phyloP scores from a whole-genome alignment of 2,888 invertebrate species.

The Eupithecia dodoneata region DNA sequence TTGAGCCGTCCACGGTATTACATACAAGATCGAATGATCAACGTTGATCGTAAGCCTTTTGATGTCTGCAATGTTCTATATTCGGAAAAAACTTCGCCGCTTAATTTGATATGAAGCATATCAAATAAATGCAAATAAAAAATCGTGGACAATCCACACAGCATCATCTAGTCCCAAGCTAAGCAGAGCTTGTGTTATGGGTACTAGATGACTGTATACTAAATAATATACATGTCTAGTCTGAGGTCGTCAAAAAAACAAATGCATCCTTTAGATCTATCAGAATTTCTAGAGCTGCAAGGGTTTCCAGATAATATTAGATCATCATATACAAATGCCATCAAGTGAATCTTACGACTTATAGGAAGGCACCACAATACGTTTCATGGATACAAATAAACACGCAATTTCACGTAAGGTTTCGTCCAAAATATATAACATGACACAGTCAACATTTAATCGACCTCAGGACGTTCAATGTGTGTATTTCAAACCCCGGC shows the following conservation, averaged over 20 bases:
- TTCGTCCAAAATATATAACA: no score
- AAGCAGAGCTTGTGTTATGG: no score
- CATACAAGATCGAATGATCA: constrained; percentile 10
- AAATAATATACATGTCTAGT: no score
- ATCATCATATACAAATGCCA: background rate
- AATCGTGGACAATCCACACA: no score
- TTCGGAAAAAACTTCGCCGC: background rate
- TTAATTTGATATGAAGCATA: background rate
- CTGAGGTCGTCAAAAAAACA: no score
- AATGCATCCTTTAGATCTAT: background rate
- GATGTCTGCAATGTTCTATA: background rate
- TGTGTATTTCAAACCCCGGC: background rate
- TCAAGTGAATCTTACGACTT: background rate
- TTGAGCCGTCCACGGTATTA: constrained; percentile 7
- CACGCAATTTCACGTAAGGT: background rate
- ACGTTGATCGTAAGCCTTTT: constrained; percentile 10
- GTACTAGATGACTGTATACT: no score
- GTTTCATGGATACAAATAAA: background rate
- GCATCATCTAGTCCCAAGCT: no score
- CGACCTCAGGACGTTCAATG: background rate
- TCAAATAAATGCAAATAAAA: no score
- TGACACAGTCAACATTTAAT: background rate
- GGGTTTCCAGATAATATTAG: background rate
- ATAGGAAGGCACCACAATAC: no score
- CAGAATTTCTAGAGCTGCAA: background rate